Percentiles rank a stretch among this genome's conserved stretches.
phyloP scores from a whole-genome alignment of 2,797 vertebrate species.

The Macrochelys suwanniensis region DNA sequence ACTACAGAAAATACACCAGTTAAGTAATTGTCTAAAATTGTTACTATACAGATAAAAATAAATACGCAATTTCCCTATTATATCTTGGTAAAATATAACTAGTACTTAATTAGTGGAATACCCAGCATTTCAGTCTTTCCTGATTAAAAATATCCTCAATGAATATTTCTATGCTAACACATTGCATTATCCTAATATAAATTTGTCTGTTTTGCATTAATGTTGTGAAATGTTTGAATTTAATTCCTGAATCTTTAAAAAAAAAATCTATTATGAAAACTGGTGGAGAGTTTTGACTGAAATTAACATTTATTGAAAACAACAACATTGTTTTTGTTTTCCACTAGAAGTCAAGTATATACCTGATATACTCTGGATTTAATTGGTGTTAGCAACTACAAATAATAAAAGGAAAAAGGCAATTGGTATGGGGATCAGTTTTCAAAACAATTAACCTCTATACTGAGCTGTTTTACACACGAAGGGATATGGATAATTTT shows the following conservation, averaged over 20 bases:
- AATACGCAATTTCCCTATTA: not conserved
- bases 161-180: not conserved
- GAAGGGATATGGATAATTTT: not conserved
- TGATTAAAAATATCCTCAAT: not conserved
- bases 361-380: not conserved
- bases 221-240: constrained; percentile 47
- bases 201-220: constrained; percentile 62
- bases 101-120: not conserved
- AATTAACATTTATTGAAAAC: not conserved
- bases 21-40: not conserved
- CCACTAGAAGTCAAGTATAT: not conserved
- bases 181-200: constrained; percentile 30
- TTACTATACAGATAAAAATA: not conserved
- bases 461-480: not conserved
- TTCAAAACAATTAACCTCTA: not conserved
- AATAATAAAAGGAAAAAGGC: not conserved
- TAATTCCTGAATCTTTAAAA: constrained; percentile 45
- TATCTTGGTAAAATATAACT: not conserved
- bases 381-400: not conserved
- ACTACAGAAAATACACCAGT: not conserved
- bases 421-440: not conserved
- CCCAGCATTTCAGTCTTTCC: not conserved
- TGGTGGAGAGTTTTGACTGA: not conserved
- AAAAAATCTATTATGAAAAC: constrained; percentile 23
- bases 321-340: not conserved